Conservation (phyloP, 2,888 invertebrate species). For the Oscheius sp. region DNA sequence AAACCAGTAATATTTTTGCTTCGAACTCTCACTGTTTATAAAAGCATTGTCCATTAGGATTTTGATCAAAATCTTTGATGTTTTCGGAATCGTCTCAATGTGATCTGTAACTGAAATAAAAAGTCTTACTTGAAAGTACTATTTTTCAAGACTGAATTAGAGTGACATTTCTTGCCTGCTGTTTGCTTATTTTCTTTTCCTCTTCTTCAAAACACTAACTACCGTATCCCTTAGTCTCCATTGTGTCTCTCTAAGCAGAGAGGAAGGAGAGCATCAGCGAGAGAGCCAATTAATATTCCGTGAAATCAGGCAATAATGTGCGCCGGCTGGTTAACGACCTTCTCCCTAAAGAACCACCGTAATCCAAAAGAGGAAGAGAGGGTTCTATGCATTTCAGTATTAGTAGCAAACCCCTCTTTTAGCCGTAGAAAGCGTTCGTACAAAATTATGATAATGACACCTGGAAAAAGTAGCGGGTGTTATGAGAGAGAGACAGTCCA, state of each 20-base stretch:
- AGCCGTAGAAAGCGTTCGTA: background rate
- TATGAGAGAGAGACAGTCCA: background rate
- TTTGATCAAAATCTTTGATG: no score
- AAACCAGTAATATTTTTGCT: no score
- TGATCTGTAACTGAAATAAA: no score
- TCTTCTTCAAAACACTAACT: background rate
- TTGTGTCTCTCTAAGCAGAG: background rate
- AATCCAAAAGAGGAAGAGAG: background rate
- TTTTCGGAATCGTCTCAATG: no score
- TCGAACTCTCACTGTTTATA: no score
- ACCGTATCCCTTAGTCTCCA: constrained; percentile 11
- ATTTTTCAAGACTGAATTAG: no score
- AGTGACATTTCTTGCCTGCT: background rate
- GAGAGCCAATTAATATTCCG: constrained; percentile 28
- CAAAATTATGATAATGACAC: constrained; percentile 2
- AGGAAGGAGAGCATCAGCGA: no score
- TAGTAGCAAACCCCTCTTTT: no score
- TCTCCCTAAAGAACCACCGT: constrained; percentile 7
- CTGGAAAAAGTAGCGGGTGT: background rate
- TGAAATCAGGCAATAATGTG: constrained; percentile 27
- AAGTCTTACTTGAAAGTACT: no score
- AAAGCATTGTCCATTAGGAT: no score
- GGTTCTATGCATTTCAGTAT: no score
- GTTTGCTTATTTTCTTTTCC: background rate
- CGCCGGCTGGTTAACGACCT: constrained; percentile 17